Conservation (phyloP, 2,797 vertebrate genomes). For the Hippopotamyrus pictus region DNA sequence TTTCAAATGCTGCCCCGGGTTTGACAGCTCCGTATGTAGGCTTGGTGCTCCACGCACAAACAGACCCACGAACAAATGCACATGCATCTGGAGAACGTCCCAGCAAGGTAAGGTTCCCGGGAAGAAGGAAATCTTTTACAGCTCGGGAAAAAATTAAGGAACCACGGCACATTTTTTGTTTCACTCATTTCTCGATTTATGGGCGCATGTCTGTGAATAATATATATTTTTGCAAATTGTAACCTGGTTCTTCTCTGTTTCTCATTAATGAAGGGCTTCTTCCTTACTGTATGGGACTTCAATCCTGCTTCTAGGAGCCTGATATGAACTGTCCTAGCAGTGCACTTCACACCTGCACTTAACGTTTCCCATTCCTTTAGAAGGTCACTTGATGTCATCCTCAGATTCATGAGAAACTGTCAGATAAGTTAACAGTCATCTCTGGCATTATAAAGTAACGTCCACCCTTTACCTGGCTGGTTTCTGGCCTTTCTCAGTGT, state of each 20-base stretch:
- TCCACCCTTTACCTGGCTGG: not conserved
- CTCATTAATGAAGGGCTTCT: not conserved
- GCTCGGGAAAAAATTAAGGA: not conserved
- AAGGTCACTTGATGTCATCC: not conserved
- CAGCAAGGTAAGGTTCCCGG: constrained; percentile 46
- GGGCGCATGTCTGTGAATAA: not conserved
- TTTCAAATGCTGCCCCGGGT: not conserved
- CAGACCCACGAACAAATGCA: not conserved
- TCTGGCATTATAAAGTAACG: not conserved
- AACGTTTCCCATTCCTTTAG: not conserved
- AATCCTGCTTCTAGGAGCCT: not conserved
- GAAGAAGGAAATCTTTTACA: constrained; percentile 45
- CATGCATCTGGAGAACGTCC: not conserved
- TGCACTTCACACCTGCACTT: not conserved
- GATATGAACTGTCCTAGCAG: not conserved
- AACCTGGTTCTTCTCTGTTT: not conserved
- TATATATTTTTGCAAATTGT: not conserved
- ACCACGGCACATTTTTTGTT: too few species aligned
- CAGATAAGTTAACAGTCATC: not conserved
- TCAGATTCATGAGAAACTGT: not conserved
- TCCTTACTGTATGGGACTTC: not conserved
- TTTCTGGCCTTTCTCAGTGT: not conserved
- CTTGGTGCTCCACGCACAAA: not conserved
- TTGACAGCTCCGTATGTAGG: not conserved
- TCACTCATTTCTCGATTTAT: too few species aligned